A percentile compares a stretch with the other conserved stretches of the same genome.
These are phyloP conservation scores for Sipha flava DNA, from an alignment of 1,140 invertebrate genomes.

Conservation along the genomic window DNA sequence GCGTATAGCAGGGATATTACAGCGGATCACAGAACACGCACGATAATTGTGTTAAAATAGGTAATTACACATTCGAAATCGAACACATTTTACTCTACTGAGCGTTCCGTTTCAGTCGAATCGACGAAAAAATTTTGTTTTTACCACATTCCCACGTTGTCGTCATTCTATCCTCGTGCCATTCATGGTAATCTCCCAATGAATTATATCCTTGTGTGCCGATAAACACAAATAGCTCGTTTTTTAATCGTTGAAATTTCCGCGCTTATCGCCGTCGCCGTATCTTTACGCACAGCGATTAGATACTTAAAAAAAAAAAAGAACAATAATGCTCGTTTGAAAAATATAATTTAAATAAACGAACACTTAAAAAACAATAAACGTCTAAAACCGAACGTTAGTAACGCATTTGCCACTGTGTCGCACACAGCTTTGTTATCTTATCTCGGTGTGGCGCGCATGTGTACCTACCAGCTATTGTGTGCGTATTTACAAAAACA, in stretches of 20 bases:
- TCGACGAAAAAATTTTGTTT: neutral
- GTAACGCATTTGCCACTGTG: neutral
- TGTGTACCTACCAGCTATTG: too few relatives aligned
- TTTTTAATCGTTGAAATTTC: neutral
- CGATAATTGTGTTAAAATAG: too few relatives aligned
- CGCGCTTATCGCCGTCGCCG: neutral
- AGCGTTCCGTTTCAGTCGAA: neutral
- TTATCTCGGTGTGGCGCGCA: neutral
- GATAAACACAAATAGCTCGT: neutral
- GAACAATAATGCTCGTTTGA: neutral
- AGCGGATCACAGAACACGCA: too few relatives aligned
- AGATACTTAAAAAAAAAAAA: neutral
- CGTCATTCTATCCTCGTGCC: neutral
- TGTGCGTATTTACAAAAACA: neutral
- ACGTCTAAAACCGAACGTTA: neutral
- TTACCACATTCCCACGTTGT: neutral
- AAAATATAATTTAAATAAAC: constrained; percentile 5
- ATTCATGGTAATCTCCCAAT: neutral
- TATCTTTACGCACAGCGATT: neutral
- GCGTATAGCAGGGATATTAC: too few relatives aligned
- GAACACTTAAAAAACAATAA: constrained; percentile 1
- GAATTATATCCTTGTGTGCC: neutral
- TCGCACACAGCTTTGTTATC: neutral
- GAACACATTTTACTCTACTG: too few relatives aligned
- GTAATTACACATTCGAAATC: too few relatives aligned